These are phyloP conservation scores for Champsocephalus gunnari DNA, from an alignment of 2,797 vertebrate species.

Conservation along the genomic window DNA sequence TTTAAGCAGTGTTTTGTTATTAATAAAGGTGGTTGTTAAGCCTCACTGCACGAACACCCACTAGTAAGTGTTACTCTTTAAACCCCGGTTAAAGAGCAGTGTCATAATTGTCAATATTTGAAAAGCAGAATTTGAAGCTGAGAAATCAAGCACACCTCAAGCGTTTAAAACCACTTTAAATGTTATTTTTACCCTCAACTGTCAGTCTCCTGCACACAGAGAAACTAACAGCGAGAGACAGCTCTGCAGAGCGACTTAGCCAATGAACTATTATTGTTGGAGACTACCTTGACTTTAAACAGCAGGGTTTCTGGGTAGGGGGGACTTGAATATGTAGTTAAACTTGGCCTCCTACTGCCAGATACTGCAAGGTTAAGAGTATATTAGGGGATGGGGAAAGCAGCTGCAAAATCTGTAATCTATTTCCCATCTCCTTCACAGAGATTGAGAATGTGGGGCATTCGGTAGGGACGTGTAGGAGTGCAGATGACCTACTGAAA, in stretches of 20 bases:
- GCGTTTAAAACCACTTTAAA: slow-evolving; percentile 60
- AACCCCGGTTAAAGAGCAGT: slow-evolving; percentile 25
- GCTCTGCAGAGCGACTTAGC: slow-evolving; percentile 46
- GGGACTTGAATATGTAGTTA: slow-evolving; percentile 37
- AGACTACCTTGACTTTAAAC: slow-evolving; percentile 54
- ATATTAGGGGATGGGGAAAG: slow-evolving; percentile 34
- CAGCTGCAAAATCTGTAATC: slow-evolving; percentile 29
- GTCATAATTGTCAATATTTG: slow-evolving; percentile 30
- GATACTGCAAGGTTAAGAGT: slow-evolving; percentile 40
- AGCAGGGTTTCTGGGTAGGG: slow-evolving; percentile 42
- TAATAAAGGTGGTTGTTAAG: slow-evolving; percentile 30
- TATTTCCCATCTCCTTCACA: slow-evolving; percentile 38
- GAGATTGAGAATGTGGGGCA: slow-evolving; percentile 32
- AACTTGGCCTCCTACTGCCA: slow-evolving; percentile 48
- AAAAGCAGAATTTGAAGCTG: slow-evolving; percentile 42
- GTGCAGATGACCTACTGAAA: slow-evolving; percentile 15
- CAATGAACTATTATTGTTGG: slow-evolving; percentile 62
- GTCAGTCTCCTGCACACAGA: slow-evolving; percentile 44
- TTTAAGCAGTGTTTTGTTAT: slow-evolving; percentile 32
- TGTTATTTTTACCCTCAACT: slow-evolving; percentile 72
- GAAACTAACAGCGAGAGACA: slow-evolving; percentile 50
- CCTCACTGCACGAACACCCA: slow-evolving; percentile 26
- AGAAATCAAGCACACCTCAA: slow-evolving; percentile 60
- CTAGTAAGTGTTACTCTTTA: slow-evolving; percentile 17
- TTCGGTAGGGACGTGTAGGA: not conserved